phyloP scores from a whole-genome alignment of 2,888 invertebrate species.

The Lasius fuliginosus region DNA sequence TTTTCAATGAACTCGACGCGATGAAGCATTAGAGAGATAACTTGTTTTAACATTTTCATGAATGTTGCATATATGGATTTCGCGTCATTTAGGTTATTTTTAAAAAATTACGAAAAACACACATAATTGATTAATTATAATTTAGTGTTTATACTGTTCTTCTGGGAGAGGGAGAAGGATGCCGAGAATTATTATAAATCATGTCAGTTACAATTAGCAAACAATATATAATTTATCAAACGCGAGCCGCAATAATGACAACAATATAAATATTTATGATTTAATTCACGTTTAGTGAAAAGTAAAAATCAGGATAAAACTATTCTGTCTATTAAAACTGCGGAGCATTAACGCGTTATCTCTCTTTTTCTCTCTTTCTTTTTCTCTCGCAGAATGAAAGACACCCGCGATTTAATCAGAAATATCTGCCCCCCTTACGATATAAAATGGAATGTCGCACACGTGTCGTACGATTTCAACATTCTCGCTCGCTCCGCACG shows the following conservation, averaged over 20 bases:
- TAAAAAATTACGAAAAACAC: background rate
- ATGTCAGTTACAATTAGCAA: background rate
- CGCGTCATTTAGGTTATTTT: background rate
- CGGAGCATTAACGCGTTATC: background rate
- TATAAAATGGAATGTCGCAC: constrained; percentile 23
- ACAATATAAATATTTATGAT: background rate
- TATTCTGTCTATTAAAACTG: background rate
- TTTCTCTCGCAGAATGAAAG: background rate
- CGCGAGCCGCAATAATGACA: background rate
- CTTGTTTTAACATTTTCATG: background rate
- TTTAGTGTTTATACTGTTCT: background rate
- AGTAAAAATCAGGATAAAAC: constrained; percentile 21
- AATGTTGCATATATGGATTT: background rate
- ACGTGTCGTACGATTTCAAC: constrained; percentile 31
- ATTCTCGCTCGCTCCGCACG: constrained; percentile 1
- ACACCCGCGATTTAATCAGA: constrained; percentile 21
- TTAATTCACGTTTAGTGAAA: background rate
- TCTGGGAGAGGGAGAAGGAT: background rate
- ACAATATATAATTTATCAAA: constrained; percentile 19
- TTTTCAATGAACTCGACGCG: background rate
- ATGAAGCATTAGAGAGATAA: background rate
- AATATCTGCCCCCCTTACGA: constrained; percentile 25
- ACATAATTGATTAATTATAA: background rate
- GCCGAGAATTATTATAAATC: background rate
- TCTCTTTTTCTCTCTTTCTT: background rate